Evolutionary conservation across 2,888 invertebrate species (phyloP).

Genomic region (Luperina nickerlii): DNA sequence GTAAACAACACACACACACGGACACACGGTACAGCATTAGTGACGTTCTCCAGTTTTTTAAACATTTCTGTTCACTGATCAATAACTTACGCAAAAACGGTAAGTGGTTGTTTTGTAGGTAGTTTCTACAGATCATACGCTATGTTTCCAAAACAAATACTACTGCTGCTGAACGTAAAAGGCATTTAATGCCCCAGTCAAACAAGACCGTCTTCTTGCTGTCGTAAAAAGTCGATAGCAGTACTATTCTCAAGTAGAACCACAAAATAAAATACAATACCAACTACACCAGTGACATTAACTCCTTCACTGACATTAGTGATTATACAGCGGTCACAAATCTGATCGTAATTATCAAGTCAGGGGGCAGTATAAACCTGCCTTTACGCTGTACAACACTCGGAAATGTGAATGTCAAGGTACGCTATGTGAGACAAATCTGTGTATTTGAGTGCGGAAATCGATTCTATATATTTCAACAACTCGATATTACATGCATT

Average conservation of each 20-base stretch:
- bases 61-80: not conserved
- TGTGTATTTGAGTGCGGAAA: slow-evolving; percentile 64
- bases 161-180: not conserved
- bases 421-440: slow-evolving; percentile 68
- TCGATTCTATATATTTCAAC: slow-evolving; percentile 64
- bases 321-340: slow-evolving; percentile 31
- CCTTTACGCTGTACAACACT: slow-evolving; percentile 60
- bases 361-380: slow-evolving; percentile 33
- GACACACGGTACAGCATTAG: too few relatives aligned
- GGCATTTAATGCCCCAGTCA: not conserved
- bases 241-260: slow-evolving; percentile 1
- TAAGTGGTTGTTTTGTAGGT: not conserved
- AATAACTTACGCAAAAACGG: not conserved
- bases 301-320: slow-evolving; percentile 24
- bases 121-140: not conserved
- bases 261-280: slow-evolving; percentile 40
- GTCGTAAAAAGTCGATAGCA: slow-evolving; percentile 25
- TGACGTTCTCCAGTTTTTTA: not conserved
- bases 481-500: slow-evolving; percentile 51
- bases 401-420: slow-evolving; percentile 69
- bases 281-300: slow-evolving; percentile 29
- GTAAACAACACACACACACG: not conserved
- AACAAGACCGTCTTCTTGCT: slow-evolving; percentile 20
- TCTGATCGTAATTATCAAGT: slow-evolving; percentile 28
- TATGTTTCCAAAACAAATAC: not conserved